Base-by-base conservation (phyloP, 2,888 invertebrate genomes). In the Aleiodes leptofemur region DNA sequence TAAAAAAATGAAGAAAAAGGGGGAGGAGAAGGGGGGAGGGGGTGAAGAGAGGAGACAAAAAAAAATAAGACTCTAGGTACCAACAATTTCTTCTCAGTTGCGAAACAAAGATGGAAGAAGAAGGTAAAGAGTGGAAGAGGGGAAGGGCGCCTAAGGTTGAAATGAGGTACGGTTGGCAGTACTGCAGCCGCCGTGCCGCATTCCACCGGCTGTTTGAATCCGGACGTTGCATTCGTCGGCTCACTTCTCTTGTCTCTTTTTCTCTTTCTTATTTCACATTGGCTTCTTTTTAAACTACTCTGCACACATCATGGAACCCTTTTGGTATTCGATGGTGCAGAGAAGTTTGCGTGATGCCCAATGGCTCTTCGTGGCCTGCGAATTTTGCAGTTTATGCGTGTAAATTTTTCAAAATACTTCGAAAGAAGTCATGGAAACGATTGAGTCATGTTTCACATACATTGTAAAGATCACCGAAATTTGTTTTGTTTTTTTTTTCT, bases 141-240 rank as follows among this genome's bases (percentile, higher is more conserved):
- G 55, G 31, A 70, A 74, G 73, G 74, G 74, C 74, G 74, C 74
- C 74, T 70, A 74, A 74, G 74, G 74, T 70, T 70, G 74, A 70
- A 74, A 74, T 74, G 70, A 74, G 70, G 57, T 31, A 74, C 64
- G 70, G 74, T 69, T 74, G 70, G 74, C 74, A 70, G 57, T 74
- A 70, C 64, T 74, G 74, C 31, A 73, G 73, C 73, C 73, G 73
- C 66, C 68, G 68, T 74, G 74, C 70, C 72, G 59, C 79, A 80
- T 80, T 80, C 79, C 80, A 77, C 73, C 72, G 73, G 56, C 74
- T 74, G 74, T 75, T 78, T 61, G 75, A 74, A 80, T 80, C 61
- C 79, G 74, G 64, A 74, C 59, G 73, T 74, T 74, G 59, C 59
- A 74, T 74, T 74, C 48, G 74, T 53, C 64, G 56, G 53, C 56